Evolutionary conservation across 2,797 vertebrate genomes (phyloP).

Genomic region (Fistularia tabacaria): DNA sequence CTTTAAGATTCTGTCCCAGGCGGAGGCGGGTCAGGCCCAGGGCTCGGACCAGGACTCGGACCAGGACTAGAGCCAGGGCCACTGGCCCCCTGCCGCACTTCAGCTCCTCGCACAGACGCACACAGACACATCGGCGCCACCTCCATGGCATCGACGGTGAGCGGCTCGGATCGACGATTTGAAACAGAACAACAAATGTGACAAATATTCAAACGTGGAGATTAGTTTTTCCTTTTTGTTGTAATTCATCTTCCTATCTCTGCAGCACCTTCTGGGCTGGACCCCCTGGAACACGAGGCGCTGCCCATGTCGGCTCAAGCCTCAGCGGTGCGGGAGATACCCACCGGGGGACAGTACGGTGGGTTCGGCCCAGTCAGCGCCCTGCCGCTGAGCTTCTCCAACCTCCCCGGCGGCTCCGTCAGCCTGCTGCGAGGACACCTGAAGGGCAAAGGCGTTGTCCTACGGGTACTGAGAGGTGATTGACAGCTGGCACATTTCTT

Average conservation of each 20-base stretch:
- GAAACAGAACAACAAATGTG: neutral
- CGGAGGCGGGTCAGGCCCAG: neutral
- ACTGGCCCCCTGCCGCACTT: conserved; percentile 3
- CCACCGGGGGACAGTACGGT: conserved; percentile 42
- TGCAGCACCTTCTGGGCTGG: conserved; percentile 69
- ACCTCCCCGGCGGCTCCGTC: conserved; percentile 22
- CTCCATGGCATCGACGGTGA: conserved; percentile 73
- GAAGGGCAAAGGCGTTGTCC: conserved; percentile 60
- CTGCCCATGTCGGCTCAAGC: conserved; percentile 60
- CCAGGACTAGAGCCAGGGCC: neutral
- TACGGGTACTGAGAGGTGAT: conserved; percentile 70
- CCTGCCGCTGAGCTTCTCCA: conserved; percentile 48
- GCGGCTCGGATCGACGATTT: neutral
- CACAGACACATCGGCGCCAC: conserved; percentile 13
- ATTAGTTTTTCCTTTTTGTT: neutral
- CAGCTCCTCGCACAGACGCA: conserved; percentile 20
- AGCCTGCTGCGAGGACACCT: conserved; percentile 59
- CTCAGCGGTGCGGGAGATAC: conserved; percentile 19
- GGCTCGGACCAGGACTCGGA: too few relatives aligned
- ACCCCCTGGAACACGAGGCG: conserved; percentile 72
- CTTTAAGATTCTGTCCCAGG: conserved; percentile 32
- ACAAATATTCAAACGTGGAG: neutral
- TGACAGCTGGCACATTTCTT: neutral
- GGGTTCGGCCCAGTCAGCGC: conserved; percentile 54
- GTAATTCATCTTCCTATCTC: neutral